A percentile compares a stretch with the other conserved stretches of the same genome.
Evolutionary conservation across 2,797 vertebrate genomes (phyloP).

Genomic region (Somateria mollissima): DNA sequence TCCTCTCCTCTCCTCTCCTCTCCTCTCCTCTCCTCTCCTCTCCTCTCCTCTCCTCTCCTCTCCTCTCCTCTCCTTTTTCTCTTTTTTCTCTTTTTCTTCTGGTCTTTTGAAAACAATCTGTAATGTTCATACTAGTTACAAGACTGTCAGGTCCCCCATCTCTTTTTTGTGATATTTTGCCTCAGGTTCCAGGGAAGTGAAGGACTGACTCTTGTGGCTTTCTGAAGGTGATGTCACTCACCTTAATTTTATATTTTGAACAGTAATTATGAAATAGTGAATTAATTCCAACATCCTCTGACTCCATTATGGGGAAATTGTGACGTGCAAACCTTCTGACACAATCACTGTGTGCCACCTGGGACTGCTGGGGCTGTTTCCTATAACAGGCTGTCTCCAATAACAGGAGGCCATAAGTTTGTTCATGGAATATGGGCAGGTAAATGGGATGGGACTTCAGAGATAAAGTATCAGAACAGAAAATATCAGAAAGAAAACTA

Average conservation of each 20-base stretch:
- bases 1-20: too few species aligned
- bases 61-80: too few species aligned
- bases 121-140: background rate
- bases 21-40: too few species aligned
- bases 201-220: background rate
- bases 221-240: background rate
- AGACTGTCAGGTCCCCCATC: background rate
- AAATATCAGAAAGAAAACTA: background rate
- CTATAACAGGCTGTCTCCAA: background rate
- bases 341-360: background rate
- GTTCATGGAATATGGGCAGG: background rate
- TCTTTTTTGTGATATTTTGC: background rate
- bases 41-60: too few species aligned
- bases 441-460: background rate
- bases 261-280: background rate
- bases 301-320: background rate
- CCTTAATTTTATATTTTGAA: background rate
- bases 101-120: background rate
- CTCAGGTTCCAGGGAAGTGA: background rate
- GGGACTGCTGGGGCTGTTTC: background rate
- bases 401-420: background rate
- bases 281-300: background rate
- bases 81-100: background rate
- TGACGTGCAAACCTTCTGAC: background rate
- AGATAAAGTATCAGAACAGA: background rate